A percentile compares a stretch with the other conserved stretches of the same genome.
phyloP scores from a whole-genome alignment of 1,140 invertebrate species.

The Apocrypta bakeri region DNA sequence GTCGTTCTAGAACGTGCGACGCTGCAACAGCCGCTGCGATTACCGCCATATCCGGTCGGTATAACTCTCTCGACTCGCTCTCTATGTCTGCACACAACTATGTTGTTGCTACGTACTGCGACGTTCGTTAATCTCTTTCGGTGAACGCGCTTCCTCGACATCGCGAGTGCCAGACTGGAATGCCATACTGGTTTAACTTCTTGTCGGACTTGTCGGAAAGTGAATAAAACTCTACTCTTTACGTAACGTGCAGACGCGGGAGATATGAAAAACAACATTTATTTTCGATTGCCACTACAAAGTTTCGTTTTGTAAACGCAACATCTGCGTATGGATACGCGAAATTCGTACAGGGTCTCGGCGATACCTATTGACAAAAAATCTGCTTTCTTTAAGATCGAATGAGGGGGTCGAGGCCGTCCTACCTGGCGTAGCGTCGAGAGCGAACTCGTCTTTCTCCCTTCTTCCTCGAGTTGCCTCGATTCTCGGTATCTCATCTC shows the following conservation, averaged over 20 bases:
- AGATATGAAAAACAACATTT: too few species aligned
- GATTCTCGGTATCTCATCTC: background rate
- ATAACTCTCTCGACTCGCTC: constrained; percentile 23
- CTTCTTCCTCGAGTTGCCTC: background rate
- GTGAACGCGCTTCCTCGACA: background rate
- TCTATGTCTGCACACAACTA: constrained; percentile 16
- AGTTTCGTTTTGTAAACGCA: too few species aligned
- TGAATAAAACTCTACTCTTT: too few species aligned
- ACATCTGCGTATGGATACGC: too few species aligned
- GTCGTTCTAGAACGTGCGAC: constrained; percentile 9
- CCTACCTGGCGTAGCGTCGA: background rate
- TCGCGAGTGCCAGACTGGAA: background rate
- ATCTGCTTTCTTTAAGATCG: too few species aligned
- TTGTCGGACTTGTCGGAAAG: too few species aligned
- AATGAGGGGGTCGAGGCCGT: background rate
- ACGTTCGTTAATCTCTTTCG: background rate
- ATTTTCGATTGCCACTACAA: too few species aligned
- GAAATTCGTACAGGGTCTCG: too few species aligned
- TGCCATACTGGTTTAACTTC: background rate
- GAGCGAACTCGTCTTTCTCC: constrained; percentile 1
- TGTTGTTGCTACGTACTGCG: background rate
- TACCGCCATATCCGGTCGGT: background rate
- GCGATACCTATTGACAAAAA: too few species aligned
- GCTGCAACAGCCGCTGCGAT: background rate
- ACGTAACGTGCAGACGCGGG: too few species aligned